Evolutionary conservation across 2,113 vertebrate species (phyloP).

Genomic region (Indri indri): DNA sequence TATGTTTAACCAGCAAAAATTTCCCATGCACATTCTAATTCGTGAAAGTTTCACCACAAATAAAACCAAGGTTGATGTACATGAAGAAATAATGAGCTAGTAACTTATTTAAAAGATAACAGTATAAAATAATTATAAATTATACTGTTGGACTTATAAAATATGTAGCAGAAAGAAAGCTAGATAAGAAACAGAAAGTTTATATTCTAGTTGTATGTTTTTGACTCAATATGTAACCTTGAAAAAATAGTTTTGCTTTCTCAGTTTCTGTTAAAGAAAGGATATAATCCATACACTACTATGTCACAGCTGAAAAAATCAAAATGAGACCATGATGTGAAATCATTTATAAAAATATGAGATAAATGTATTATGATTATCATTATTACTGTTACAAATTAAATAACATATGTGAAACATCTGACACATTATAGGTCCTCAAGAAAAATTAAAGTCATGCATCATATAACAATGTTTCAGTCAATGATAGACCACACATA

Average conservation of each 20-base stretch:
- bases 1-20: background rate
- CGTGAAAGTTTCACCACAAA: constrained; percentile 5
- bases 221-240: background rate
- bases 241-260: background rate
- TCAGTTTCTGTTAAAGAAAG: background rate
- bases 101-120: background rate
- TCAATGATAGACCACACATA: background rate
- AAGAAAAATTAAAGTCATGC: background rate
- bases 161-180: background rate
- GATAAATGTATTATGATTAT: background rate
- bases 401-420: background rate
- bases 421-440: background rate
- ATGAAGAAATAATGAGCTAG: constrained; percentile 7
- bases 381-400: background rate
- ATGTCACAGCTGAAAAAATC: background rate
- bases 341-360: constrained; percentile 7
- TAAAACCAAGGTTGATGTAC: background rate
- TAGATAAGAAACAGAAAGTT: background rate
- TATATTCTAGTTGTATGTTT: background rate
- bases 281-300: background rate
- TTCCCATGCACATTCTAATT: background rate
- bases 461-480: background rate
- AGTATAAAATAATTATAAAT: background rate
- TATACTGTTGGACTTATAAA: background rate
- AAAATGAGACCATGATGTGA: background rate